These are phyloP conservation scores for Xestoiulus laeticollis DNA, from an alignment of 2,888 invertebrate genomes.

Conservation along the genomic window DNA sequence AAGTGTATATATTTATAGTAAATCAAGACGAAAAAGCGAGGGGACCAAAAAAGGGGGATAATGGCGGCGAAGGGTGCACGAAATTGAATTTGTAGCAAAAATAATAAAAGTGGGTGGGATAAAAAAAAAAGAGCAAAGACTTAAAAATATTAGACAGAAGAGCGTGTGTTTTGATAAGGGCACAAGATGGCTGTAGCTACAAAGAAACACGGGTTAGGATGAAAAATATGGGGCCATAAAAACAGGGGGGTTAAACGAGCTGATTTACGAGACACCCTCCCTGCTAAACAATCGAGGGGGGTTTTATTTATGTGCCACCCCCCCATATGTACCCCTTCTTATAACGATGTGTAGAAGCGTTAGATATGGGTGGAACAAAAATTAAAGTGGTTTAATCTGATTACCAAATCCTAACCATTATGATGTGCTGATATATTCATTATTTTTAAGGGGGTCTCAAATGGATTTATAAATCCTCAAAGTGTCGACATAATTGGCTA, in stretches of 20 bases:
- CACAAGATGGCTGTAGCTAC: neutral
- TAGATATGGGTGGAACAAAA: too few species aligned
- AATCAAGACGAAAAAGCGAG: neutral
- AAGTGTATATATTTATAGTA: slow-evolving; percentile 9
- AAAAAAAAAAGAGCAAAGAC: neutral
- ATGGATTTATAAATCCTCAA: too few species aligned
- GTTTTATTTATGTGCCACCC: too few species aligned
- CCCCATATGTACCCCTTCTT: neutral
- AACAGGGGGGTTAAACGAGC: neutral
- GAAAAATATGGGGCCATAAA: neutral
- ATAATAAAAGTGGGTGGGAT: neutral
- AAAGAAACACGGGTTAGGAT: slow-evolving; percentile 1
- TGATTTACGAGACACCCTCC: neutral
- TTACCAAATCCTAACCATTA: too few species aligned
- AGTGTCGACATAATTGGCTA: too few species aligned
- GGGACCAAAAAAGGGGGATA: neutral
- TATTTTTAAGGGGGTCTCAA: too few species aligned
- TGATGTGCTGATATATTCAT: too few species aligned
- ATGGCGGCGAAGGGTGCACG: neutral
- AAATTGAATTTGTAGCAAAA: neutral
- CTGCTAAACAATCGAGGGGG: neutral
- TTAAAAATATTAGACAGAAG: neutral
- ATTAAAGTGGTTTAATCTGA: too few species aligned
- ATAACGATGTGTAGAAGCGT: neutral
- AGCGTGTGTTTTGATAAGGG: neutral